These are phyloP conservation scores for Diglossa cyanea DNA, from an alignment of 2,797 vertebrate genomes.

Conservation along the genomic window DNA sequence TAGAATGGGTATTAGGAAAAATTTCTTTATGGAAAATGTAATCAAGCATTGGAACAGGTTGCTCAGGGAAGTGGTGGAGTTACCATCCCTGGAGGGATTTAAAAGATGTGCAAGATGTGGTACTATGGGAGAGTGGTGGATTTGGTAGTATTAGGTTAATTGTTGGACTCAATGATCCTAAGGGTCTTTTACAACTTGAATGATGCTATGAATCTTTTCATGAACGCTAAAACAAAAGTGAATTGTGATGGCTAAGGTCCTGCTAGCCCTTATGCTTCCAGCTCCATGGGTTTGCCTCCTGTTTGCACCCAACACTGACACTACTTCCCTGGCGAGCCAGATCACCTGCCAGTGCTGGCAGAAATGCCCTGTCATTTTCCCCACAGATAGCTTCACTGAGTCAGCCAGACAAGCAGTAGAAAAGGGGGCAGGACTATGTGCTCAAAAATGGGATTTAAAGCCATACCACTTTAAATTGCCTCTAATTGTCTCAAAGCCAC, in stretches of 20 bases:
- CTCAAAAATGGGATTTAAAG: background rate
- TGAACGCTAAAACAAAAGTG: background rate
- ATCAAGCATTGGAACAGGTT: background rate
- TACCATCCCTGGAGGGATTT: background rate
- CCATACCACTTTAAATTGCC: background rate
- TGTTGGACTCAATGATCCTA: background rate
- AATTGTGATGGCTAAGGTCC: background rate
- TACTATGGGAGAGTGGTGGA: background rate
- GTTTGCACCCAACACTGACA: rapidly evolving
- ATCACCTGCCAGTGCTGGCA: background rate
- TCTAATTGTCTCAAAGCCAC: background rate
- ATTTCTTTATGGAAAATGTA: background rate
- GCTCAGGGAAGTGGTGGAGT: background rate
- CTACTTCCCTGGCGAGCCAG: rapidly evolving
- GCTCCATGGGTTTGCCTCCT: background rate
- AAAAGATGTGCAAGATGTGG: background rate
- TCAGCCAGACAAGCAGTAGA: background rate
- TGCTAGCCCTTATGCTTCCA: background rate
- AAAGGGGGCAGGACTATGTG: background rate
- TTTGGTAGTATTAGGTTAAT: background rate
- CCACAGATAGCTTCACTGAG: background rate
- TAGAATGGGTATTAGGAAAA: background rate
- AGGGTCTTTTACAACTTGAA: background rate
- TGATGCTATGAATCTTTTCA: background rate
- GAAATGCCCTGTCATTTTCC: background rate